phyloP scores from a whole-genome alignment of 2,797 vertebrate genomes.

The Danio aesculapii region DNA sequence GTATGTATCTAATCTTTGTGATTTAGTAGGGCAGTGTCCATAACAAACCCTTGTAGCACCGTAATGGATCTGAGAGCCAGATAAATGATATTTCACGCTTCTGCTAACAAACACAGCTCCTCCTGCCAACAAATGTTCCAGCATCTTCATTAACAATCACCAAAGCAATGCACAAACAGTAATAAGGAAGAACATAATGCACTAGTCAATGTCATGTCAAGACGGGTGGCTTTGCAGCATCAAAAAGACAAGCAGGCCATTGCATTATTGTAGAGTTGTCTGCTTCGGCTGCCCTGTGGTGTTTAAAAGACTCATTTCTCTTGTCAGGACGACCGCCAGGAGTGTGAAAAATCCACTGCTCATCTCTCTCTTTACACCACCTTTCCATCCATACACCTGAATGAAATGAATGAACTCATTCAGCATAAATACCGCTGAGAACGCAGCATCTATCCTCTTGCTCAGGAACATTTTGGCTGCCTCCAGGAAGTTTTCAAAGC shows the following conservation, averaged over 20 bases:
- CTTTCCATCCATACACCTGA: constrained; percentile 43
- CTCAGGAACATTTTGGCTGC: constrained; percentile 2
- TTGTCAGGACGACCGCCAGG: not conserved
- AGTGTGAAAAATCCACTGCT: constrained; percentile 9
- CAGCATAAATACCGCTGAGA: constrained; percentile 57
- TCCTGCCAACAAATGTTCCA: constrained; percentile 6
- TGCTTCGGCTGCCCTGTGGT: constrained; percentile 11
- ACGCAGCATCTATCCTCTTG: constrained; percentile 2
- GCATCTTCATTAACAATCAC: not conserved
- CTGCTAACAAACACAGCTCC: not conserved
- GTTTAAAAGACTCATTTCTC: constrained; percentile 29
- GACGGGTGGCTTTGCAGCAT: not conserved
- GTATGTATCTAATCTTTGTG: not conserved
- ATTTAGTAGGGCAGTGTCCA: not conserved
- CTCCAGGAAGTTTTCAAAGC: not conserved
- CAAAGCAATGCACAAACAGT: not conserved
- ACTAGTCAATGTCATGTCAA: constrained; percentile 21
- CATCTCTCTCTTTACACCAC: constrained; percentile 35
- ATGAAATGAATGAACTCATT: constrained; percentile 66
- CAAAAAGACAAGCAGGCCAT: constrained; percentile 1
- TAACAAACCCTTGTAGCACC: constrained; percentile 5
- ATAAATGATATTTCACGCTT: constrained; percentile 22
- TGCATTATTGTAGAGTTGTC: constrained; percentile 31
- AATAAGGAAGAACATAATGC: not conserved
- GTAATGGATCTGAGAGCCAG: constrained; percentile 16